Evolutionary conservation across 2,113 vertebrate genomes (phyloP), one percentile per base, ranked within the genome.

Genomic region (Laterallus jamaicensis): DNA sequence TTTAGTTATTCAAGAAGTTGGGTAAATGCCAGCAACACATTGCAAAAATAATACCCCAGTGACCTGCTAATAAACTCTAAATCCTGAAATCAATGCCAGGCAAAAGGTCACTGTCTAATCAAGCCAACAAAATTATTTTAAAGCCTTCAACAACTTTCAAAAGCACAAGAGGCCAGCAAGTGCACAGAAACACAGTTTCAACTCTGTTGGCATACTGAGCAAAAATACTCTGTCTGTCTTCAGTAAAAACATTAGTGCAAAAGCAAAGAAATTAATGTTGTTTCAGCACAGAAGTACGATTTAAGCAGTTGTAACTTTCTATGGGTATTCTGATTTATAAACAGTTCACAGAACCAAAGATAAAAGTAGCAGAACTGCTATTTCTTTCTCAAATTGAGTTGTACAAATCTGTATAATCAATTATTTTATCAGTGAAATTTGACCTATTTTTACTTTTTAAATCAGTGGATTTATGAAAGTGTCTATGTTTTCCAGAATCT

Each of bases 71-170:
- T 90, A 95, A 96, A 93, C 59, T 93, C 66, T 62, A 84, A 89
- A 93, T 96, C 58, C 76, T 79, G 66, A 95, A 97, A 97, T 96
- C 95, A 77, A 95, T 95, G 69, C 18, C 59, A 92, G 75, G 64
- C 76, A 93, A 96, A 92, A 26, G 79, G 63, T 39, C 28, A 10
- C 47, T 90, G 35, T 79, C 73, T 95, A 96, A 95, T 96, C 84
- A 92, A 86, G 62, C 24, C 83, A 84, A 11, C 64, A 63, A 84
- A 74, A 84, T 62, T 69, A 91, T 93, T 94, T 92, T 93, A 92
- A 96, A 90, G 84, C 82, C 92, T 94, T 86, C 86, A 92, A 32
- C 81, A 86, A 28, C 35, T 92, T 95, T 90, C 32, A 74, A 82
- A 90, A 37, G 50, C 32, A 64, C 22, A 56, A 90, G 32, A 93